These are phyloP conservation scores for Lordiphosa clarofinis DNA, from an alignment of 1,140 invertebrate genomes.

Conservation along the genomic window DNA sequence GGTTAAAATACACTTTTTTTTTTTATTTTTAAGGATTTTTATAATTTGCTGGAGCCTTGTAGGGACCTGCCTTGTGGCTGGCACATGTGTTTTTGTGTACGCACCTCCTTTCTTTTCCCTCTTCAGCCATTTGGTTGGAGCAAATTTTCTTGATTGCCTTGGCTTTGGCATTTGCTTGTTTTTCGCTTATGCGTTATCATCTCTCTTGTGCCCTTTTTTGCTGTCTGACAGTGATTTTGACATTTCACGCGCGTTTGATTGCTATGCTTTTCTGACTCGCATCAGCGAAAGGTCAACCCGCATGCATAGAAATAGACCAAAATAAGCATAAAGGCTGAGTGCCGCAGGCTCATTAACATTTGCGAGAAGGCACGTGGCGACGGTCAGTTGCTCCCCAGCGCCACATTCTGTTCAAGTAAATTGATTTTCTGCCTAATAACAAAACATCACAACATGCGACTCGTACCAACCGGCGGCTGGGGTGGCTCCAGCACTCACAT, in stretches of 20 bases:
- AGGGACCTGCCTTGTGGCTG: conserved; percentile 23
- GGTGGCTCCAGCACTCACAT: conserved; percentile 14
- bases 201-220: conserved; percentile 37
- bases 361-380: conserved; percentile 42
- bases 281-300: conserved; percentile 55
- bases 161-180: conserved; percentile 58
- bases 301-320: conserved; percentile 37
- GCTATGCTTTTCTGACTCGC: conserved; percentile 45
- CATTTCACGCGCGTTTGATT: conserved; percentile 73
- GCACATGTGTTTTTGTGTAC: conserved; percentile 25
- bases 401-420: conserved; percentile 56
- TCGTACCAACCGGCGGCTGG: too few species aligned
- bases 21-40: conserved; percentile 16
- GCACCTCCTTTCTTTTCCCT: background rate
- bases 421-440: conserved; percentile 52
- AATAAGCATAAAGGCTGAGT: conserved; percentile 47
- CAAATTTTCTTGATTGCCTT: conserved; percentile 72
- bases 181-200: conserved; percentile 68
- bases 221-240: conserved; percentile 65
- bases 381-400: conserved; percentile 59
- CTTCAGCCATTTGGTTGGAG: conserved; percentile 53
- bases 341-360: conserved; percentile 50
- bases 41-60: conserved; percentile 51
- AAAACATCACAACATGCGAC: conserved; percentile 30
- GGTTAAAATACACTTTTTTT: conserved; percentile 1